Conservation (phyloP, 2,888 invertebrate species). For the Eumacrocentrus americanus region DNA sequence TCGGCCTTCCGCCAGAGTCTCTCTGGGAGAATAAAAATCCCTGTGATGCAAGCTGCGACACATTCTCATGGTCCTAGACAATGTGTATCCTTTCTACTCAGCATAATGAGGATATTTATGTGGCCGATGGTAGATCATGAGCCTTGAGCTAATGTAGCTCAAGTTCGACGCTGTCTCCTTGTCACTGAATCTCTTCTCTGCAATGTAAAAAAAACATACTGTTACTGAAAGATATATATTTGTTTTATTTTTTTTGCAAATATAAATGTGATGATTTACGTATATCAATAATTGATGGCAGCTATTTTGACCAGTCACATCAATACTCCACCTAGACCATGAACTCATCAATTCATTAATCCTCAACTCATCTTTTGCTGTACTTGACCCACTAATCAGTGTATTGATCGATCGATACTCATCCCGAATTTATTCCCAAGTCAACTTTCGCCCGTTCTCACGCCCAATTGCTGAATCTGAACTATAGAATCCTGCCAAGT, state of each 20-base stretch:
- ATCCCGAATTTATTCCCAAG: too few species aligned
- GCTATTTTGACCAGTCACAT: too few species aligned
- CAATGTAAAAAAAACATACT: background rate
- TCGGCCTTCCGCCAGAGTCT: slow-evolving; percentile 9
- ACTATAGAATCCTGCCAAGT: too few species aligned
- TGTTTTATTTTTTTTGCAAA: too few species aligned
- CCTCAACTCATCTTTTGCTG: too few species aligned
- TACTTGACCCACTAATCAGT: too few species aligned
- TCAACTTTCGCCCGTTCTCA: slow-evolving; percentile 1
- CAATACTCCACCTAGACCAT: too few species aligned
- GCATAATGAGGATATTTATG: slow-evolving; percentile 10
- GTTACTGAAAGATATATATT: too few species aligned
- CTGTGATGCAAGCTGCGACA: slow-evolving; percentile 18
- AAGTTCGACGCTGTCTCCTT: slow-evolving; percentile 11
- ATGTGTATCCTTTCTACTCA: slow-evolving; percentile 1
- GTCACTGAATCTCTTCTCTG: background rate
- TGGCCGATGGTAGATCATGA: slow-evolving; percentile 9
- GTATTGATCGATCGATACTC: too few species aligned
- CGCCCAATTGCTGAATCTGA: background rate
- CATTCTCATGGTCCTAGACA: slow-evolving; percentile 12
- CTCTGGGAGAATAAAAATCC: background rate
- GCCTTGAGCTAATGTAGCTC: slow-evolving; percentile 17
- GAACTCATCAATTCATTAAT: too few species aligned
- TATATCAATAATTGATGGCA: too few species aligned
- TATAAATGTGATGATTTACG: too few species aligned